Evolutionary conservation across 2,888 invertebrate genomes (phyloP).

Genomic region (Gymnoscelis rufifasciata): DNA sequence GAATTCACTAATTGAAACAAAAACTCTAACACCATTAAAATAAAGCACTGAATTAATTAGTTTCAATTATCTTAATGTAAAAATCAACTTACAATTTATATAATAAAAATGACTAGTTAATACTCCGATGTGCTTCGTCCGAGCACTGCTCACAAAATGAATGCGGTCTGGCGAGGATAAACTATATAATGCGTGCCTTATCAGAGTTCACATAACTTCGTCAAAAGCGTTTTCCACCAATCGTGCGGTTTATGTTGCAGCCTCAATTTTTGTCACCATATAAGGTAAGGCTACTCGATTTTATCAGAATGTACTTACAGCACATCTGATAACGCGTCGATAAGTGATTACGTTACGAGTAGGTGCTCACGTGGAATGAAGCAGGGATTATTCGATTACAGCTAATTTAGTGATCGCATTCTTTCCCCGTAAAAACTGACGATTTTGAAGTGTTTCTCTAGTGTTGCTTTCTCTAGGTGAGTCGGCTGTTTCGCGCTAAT

Average conservation of each 20-base stretch:
- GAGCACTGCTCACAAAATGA: slow-evolving; percentile 68
- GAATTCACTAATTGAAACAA: neutral
- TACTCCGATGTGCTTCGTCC: slow-evolving; percentile 59
- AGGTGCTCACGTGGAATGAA: slow-evolving; percentile 34
- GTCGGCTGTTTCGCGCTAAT: slow-evolving; percentile 54
- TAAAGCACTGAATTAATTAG: neutral
- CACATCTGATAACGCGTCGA: slow-evolving; percentile 60
- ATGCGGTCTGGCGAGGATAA: slow-evolving; percentile 66
- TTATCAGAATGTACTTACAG: slow-evolving; percentile 40
- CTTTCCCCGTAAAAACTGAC: slow-evolving; percentile 31
- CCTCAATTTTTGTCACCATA: slow-evolving; percentile 84
- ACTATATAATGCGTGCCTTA: slow-evolving; percentile 77
- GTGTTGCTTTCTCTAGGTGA: slow-evolving; percentile 59
- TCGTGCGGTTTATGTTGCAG: slow-evolving; percentile 79
- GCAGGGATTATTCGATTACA: slow-evolving; percentile 17
- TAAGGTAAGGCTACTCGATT: slow-evolving; percentile 81
- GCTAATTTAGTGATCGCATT: slow-evolving; percentile 27
- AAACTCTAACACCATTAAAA: neutral
- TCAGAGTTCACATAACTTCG: slow-evolving; percentile 75
- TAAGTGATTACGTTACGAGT: slow-evolving; percentile 42
- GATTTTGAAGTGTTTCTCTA: slow-evolving; percentile 39
- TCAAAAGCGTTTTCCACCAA: slow-evolving; percentile 79
- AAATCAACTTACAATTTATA: slow-evolving; percentile 62
- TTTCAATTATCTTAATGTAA: slow-evolving; percentile 21
- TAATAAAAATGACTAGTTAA: slow-evolving; percentile 57